Evolutionary conservation across 1,140 invertebrate genomes (phyloP).

Genomic region (Anthonomus grandis): DNA sequence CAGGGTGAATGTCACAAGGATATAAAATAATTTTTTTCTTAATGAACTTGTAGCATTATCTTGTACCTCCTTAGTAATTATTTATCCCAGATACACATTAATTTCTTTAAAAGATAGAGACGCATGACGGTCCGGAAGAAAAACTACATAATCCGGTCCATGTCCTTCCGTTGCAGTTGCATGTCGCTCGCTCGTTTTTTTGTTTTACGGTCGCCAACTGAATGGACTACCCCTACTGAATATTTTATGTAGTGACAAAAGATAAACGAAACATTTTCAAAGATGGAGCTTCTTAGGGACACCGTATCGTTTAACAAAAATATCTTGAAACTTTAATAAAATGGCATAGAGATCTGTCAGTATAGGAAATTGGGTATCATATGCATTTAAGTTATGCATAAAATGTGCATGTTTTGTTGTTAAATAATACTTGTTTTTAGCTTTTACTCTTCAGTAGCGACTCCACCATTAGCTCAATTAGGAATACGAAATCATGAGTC

Average conservation of each 20-base stretch:
- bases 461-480: no score
- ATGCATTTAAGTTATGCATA: no score
- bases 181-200: conserved; percentile 23
- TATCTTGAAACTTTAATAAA: no score
- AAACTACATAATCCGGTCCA: not conserved
- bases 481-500: no score
- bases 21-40: not conserved
- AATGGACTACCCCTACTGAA: conserved; percentile 12
- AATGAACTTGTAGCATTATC: not conserved
- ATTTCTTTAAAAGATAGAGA: not conserved
- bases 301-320: no score
- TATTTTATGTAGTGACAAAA: conserved; percentile 15
- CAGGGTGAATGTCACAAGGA: not conserved
- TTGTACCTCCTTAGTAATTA: not conserved
- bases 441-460: no score
- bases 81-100: not conserved
- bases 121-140: not conserved
- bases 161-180: conserved; percentile 12
- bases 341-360: no score
- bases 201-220: conserved; percentile 25
- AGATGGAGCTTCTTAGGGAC: no score
- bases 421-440: no score
- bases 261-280: no score
- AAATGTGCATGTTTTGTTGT: no score
- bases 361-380: no score